Base-by-base conservation (phyloP, 2,797 vertebrate genomes). In the Bovichtus variegatus region DNA sequence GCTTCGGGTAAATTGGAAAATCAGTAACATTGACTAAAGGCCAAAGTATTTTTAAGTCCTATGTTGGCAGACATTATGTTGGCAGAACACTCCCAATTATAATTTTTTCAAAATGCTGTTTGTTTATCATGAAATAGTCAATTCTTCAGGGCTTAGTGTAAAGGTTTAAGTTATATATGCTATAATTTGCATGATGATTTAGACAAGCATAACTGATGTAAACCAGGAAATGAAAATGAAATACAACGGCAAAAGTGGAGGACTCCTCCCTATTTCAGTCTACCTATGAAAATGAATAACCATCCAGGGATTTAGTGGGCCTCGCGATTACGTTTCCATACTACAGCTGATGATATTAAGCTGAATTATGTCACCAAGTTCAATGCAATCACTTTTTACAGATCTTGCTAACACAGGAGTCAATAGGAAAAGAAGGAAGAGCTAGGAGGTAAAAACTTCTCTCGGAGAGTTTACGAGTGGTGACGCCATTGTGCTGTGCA, bases 401-500 rank as follows among this genome's bases (percentile, higher is more conserved):
- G 67, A 76, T 78, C 29, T 69, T 44, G 53, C 62, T 78, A 67
- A 25, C 61, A 78, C 25, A 1, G 58, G 58, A 76, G 59, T 23
- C 10, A 6, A 82, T 36, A 46, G 40, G 66, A 70, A 82, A 68
- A 78, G 34, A 57, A 49, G 54, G 55, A 65, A 76, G 60, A 79
- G 47, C 68, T 6, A 50, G 40, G 76, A 76, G 70, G 78, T 83
- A 85, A 70, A 76, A 84, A 76, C 53, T 27, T 67, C 62, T 88
- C 82, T 67, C 78, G 75, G 80, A 76, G 77, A 79, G 78, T 93
- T 92, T 90, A 93, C 46, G 81, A 91, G 87, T 65, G 80, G 85
- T 92, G 92, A 94, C 87, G 91, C 89, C 90, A 91, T 91, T 87
- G 82, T 86, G 84, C 87, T 88, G 86, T 23, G 71, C 80, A 81